These are phyloP conservation scores for Synchiropus splendidus DNA, from an alignment of 2,113 vertebrate species.

Conservation along the genomic window DNA sequence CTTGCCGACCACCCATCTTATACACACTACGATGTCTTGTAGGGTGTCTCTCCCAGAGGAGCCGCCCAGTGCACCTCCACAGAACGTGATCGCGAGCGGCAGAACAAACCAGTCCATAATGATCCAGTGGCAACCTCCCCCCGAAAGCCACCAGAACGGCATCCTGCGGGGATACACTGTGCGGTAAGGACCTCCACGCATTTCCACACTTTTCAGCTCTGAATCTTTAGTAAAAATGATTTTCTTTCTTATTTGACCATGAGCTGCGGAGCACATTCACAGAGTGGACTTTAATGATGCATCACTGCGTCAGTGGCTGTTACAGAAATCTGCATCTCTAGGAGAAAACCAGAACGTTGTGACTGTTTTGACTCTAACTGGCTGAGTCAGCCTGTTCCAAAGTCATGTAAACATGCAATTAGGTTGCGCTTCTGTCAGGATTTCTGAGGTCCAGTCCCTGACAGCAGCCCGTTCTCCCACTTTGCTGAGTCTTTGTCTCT, in stretches of 20 bases:
- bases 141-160: constrained; percentile 92
- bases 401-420: constrained; percentile 48
- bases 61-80: constrained; percentile 84
- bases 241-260: too few relatives aligned
- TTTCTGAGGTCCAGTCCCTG: constrained; percentile 10
- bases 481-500: constrained; percentile 52
- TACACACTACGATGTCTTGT: too few relatives aligned
- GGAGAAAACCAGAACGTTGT: constrained; percentile 5
- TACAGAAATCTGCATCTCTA: background rate
- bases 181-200: constrained; percentile 61
- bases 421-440: constrained; percentile 34
- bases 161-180: constrained; percentile 84
- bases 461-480: too few relatives aligned
- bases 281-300: too few relatives aligned
- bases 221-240: too few relatives aligned
- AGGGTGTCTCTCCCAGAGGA: constrained; percentile 92
- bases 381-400: constrained; percentile 30
- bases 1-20: too few relatives aligned
- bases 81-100: constrained; percentile 91
- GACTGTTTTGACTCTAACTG: constrained; percentile 14
- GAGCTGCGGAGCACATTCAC: too few relatives aligned
- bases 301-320: too few relatives aligned
- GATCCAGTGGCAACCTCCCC: constrained; percentile 96
- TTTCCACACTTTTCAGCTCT: background rate
- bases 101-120: constrained; percentile 97